A percentile compares a stretch with the other conserved stretches of the same genome.
These are phyloP conservation scores for Hyperoodon ampullatus DNA, from an alignment of 2,113 vertebrate species.

Conservation along the genomic window DNA sequence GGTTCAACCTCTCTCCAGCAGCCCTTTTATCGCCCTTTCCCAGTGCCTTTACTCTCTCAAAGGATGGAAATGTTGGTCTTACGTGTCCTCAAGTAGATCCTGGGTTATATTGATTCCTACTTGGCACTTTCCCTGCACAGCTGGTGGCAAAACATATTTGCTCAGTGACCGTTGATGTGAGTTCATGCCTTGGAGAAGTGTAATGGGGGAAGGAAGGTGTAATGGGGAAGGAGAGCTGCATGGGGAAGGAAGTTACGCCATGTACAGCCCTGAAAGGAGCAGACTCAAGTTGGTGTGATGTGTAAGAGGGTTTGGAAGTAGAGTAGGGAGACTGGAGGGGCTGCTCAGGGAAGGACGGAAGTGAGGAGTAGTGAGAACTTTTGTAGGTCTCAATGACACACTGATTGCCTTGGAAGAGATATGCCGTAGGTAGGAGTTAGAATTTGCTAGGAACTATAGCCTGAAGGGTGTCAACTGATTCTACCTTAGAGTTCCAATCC, in stretches of 20 bases:
- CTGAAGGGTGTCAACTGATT: neutral
- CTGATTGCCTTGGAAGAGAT: neutral
- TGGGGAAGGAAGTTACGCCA: neutral
- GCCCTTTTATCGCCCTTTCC: neutral
- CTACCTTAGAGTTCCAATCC: neutral
- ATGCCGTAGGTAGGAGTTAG: neutral
- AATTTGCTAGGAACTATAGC: neutral
- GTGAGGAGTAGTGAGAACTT: neutral
- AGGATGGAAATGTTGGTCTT: neutral
- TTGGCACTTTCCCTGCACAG: neutral
- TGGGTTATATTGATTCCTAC: neutral
- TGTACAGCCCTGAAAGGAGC: neutral
- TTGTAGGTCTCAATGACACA: neutral
- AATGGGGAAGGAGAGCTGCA: neutral
- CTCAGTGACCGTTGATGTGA: neutral
- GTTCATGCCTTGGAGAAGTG: neutral
- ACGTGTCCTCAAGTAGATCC: neutral
- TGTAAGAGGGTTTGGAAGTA: neutral
- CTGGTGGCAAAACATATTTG: neutral
- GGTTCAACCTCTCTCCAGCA: neutral
- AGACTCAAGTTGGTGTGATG: too few species aligned
- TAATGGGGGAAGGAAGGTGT: neutral
- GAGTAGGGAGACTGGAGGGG: rapidly evolving
- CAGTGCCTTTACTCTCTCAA: neutral
- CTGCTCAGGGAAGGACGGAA: neutral